These are phyloP conservation scores for Sylvicola fuscatus DNA, from an alignment of 2,888 invertebrate genomes.

Conservation along the genomic window DNA sequence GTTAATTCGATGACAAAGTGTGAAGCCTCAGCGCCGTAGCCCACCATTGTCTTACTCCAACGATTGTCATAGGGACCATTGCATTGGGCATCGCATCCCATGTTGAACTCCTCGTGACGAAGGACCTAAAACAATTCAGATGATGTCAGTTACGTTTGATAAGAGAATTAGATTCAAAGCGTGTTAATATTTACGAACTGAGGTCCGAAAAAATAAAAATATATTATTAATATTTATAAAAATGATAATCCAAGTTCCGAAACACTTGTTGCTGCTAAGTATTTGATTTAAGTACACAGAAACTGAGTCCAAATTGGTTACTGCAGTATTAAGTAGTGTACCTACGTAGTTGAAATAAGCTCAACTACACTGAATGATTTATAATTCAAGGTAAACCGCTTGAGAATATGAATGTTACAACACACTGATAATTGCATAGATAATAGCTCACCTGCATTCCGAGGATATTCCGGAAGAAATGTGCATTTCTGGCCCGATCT, in stretches of 20 bases:
- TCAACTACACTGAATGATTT: too few species aligned
- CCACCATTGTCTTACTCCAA: slow-evolving; percentile 99
- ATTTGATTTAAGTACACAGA: too few species aligned
- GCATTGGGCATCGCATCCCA: slow-evolving; percentile 92
- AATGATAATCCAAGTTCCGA: too few species aligned
- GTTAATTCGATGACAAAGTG: slow-evolving; percentile 95
- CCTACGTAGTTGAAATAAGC: too few species aligned
- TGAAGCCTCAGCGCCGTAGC: slow-evolving; percentile 85
- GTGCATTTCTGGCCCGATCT: slow-evolving; percentile 61
- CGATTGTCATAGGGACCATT: slow-evolving; percentile 97
- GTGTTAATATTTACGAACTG: too few species aligned
- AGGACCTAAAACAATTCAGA: slow-evolving; percentile 56
- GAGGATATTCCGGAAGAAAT: slow-evolving; percentile 75
- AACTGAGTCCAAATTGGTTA: too few species aligned
- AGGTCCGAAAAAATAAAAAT: too few species aligned
- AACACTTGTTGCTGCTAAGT: too few species aligned
- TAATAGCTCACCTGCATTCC: slow-evolving; percentile 70
- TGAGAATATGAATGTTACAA: background rate
- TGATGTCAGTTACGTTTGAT: too few species aligned
- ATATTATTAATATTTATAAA: too few species aligned
- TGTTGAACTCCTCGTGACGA: slow-evolving; percentile 91
- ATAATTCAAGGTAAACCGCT: background rate
- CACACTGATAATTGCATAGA: slow-evolving; percentile 7
- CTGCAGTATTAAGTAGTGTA: background rate
- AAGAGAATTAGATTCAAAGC: too few species aligned